Evolutionary conservation across 2,113 vertebrate species (phyloP).

Genomic region (Clarias magur): DNA sequence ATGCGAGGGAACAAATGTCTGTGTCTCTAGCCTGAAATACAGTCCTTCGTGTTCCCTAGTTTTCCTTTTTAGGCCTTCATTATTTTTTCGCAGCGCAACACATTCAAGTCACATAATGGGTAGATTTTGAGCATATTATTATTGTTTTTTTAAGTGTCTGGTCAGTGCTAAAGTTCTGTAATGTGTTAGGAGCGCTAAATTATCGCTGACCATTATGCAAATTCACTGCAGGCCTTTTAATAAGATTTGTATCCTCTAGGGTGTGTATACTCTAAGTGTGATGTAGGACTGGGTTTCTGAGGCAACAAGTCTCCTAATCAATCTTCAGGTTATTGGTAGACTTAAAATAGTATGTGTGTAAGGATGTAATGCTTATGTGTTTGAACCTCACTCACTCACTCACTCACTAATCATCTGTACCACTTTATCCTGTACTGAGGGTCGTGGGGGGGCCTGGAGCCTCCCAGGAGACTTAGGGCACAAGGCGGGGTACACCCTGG

Average conservation of each 20-base stretch:
- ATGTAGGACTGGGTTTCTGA: neutral
- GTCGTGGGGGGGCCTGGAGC: too few relatives aligned
- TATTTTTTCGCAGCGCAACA: slow-evolving; percentile 7
- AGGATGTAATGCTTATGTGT: neutral
- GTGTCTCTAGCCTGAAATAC: slow-evolving; percentile 20
- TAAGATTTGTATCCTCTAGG: slow-evolving; percentile 55
- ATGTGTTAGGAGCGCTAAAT: slow-evolving; percentile 21
- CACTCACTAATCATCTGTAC: too few relatives aligned
- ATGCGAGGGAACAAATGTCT: slow-evolving; percentile 28
- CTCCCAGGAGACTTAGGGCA: too few relatives aligned
- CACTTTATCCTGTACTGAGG: too few relatives aligned
- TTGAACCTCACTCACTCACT: too few relatives aligned
- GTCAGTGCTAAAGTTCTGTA: slow-evolving; percentile 9
- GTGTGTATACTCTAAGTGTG: slow-evolving; percentile 49
- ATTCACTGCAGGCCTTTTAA: slow-evolving; percentile 39
- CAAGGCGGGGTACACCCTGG: too few relatives aligned
- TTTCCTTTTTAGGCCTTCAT: neutral
- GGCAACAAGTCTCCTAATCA: neutral
- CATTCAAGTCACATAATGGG: neutral
- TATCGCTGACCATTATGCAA: slow-evolving; percentile 44
- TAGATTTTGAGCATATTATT: neutral
- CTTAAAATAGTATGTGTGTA: neutral
- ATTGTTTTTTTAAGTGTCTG: neutral
- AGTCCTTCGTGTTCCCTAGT: slow-evolving; percentile 10
- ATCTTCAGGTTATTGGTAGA: neutral